A percentile compares a stretch with the other conserved stretches of the same genome.
phyloP scores from a whole-genome alignment of 2,113 vertebrate genomes.

The Rhinolophus sinicus region DNA sequence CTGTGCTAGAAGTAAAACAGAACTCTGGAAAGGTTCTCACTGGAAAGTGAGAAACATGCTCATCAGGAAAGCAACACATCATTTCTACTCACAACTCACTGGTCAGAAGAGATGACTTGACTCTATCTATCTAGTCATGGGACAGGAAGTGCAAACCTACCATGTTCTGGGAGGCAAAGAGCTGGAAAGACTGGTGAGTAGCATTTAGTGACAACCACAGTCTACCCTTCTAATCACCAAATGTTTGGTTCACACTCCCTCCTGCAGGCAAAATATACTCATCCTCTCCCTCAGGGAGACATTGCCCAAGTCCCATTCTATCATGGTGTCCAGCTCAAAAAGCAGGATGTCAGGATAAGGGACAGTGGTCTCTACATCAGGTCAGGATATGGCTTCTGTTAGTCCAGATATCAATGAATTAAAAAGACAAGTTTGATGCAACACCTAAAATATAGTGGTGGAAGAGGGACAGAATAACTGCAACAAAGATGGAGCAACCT shows the following conservation, averaged over 20 bases:
- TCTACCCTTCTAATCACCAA: neutral
- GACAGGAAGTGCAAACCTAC: neutral
- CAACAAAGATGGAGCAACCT: neutral
- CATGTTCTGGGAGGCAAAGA: neutral
- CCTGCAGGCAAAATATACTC: neutral
- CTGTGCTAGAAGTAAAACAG: neutral
- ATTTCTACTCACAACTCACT: neutral
- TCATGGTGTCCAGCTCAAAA: neutral
- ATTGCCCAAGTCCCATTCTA: neutral
- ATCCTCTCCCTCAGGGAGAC: neutral
- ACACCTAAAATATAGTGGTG: neutral
- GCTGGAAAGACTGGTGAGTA: neutral
- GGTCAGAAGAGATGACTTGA: neutral
- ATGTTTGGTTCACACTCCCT: neutral
- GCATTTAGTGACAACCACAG: neutral
- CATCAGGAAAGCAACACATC: neutral
- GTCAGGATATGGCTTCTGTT: neutral
- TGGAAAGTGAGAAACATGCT: neutral
- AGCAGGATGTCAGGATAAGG: neutral
- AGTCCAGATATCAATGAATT: neutral
- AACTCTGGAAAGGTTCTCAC: neutral
- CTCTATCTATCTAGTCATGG: neutral
- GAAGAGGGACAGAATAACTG: neutral
- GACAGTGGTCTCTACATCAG: neutral
- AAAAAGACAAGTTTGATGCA: neutral